These are phyloP conservation scores for Notodonta dromedarius DNA, from an alignment of 2,888 invertebrate species.

Conservation along the genomic window DNA sequence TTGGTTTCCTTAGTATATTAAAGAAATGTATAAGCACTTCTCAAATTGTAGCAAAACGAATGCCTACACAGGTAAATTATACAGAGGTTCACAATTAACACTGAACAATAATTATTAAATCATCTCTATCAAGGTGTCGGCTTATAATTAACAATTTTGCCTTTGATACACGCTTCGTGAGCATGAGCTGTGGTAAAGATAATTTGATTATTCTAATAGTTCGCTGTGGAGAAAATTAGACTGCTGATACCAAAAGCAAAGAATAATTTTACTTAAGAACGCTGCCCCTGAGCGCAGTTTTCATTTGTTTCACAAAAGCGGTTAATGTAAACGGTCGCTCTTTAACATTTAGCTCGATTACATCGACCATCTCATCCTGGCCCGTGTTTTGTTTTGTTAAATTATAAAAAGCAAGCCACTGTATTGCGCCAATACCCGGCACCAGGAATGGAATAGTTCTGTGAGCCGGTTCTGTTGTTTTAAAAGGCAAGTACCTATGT, in stretches of 20 bases:
- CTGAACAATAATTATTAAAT: too few relatives aligned
- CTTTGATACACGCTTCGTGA: background rate
- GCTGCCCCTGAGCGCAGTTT: slow-evolving; percentile 65
- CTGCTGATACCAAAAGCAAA: slow-evolving; percentile 39
- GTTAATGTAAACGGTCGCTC: slow-evolving; percentile 69
- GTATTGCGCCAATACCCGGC: background rate
- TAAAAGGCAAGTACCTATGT: background rate
- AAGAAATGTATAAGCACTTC: too few relatives aligned
- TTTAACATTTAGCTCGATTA: slow-evolving; percentile 74
- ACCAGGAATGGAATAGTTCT: background rate
- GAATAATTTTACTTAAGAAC: slow-evolving; percentile 55
- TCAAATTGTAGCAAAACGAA: too few relatives aligned
- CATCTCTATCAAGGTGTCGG: background rate
- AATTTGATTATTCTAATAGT: background rate
- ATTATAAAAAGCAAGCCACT: slow-evolving; percentile 39
- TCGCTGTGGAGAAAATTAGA: slow-evolving; percentile 30
- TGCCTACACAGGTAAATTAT: too few relatives aligned
- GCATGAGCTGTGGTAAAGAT: too few relatives aligned
- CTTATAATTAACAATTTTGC: slow-evolving; percentile 13
- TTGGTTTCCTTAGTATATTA: too few relatives aligned
- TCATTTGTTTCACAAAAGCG: slow-evolving; percentile 74
- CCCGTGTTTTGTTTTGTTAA: slow-evolving; percentile 48
- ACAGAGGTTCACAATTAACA: too few relatives aligned
- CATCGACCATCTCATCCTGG: slow-evolving; percentile 54
- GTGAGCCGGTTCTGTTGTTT: slow-evolving; percentile 1